Evolutionary conservation across 2,113 vertebrate genomes (phyloP).

Genomic region (Patagioenas fasciata): DNA sequence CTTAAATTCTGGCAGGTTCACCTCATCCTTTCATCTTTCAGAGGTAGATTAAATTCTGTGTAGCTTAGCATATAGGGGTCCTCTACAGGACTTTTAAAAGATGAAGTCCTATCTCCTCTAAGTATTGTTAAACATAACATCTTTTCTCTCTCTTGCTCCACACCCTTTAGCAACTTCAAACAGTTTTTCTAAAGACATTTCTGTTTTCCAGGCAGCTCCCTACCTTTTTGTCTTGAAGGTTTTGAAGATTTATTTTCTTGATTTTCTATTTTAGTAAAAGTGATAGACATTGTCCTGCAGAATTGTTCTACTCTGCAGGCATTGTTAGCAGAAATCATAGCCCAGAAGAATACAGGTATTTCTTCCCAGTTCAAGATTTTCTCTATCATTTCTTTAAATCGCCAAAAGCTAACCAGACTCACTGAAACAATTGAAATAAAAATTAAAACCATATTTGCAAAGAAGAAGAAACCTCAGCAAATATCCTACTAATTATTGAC

Average conservation of each 20-base stretch:
- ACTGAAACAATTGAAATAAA: not conserved
- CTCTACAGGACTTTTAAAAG: not conserved
- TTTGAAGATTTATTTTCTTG: not conserved
- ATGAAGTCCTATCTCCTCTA: not conserved
- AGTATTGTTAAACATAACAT: not conserved
- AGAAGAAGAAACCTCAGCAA: not conserved
- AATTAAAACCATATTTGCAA: not conserved
- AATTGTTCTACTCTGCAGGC: not conserved
- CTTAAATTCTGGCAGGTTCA: not conserved
- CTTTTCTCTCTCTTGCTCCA: not conserved
- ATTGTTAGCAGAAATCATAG: not conserved
- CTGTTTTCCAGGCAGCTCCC: not conserved
- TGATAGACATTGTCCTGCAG: not conserved
- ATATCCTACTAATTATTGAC: not conserved
- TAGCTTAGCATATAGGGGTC: not conserved
- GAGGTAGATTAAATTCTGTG: not conserved
- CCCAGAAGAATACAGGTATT: not conserved
- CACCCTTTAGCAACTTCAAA: not conserved
- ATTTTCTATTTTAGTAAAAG: not conserved
- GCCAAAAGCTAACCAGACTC: not conserved
- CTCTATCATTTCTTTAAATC: not conserved
- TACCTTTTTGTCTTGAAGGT: not conserved
- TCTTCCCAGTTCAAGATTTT: not conserved
- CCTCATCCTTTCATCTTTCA: constrained; percentile 24
- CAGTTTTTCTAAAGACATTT: not conserved